These are phyloP conservation scores for Tipula unca DNA, from an alignment of 2,888 invertebrate species.

Conservation along the genomic window DNA sequence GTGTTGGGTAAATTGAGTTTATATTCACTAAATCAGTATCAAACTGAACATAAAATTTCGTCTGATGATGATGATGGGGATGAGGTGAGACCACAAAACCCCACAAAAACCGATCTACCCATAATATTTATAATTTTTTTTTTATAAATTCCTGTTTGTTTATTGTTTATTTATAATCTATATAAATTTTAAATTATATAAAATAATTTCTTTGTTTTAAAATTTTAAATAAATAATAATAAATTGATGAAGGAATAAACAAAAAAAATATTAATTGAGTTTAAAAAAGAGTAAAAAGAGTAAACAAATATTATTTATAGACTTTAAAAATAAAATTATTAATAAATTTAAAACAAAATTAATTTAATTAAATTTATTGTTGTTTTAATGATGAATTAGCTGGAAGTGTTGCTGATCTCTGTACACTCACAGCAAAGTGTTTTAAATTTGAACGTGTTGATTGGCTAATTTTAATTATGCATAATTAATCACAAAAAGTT, in stretches of 20 bases:
- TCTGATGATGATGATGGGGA: not conserved
- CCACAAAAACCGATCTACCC: not conserved
- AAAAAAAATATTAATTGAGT: not conserved
- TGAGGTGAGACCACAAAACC: not conserved
- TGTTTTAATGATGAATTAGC: slow-evolving; percentile 65
- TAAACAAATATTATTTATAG: not conserved
- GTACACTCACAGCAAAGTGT: slow-evolving; percentile 48
- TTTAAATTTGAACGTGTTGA: slow-evolving; percentile 43
- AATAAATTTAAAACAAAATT: not conserved
- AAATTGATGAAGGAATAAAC: not conserved
- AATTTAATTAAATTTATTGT: slow-evolving; percentile 42
- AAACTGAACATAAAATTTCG: not conserved
- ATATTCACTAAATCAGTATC: not conserved
- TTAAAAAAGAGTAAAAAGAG: not conserved
- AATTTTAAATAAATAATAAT: slow-evolving; percentile 14
- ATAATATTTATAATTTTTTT: not conserved
- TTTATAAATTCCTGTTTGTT: not conserved
- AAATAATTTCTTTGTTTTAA: not conserved
- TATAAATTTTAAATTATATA: not conserved
- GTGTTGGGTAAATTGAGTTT: not conserved
- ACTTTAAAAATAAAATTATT: not conserved
- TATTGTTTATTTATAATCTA: slow-evolving; percentile 2
- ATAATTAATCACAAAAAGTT: slow-evolving; percentile 10
- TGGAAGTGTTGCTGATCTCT: slow-evolving; percentile 81
- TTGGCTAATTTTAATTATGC: slow-evolving; percentile 33